Evolutionary conservation across 2,888 invertebrate genomes (phyloP), one percentile per base, ranked within the genome.

Genomic region (Crocallis elinguaria): DNA sequence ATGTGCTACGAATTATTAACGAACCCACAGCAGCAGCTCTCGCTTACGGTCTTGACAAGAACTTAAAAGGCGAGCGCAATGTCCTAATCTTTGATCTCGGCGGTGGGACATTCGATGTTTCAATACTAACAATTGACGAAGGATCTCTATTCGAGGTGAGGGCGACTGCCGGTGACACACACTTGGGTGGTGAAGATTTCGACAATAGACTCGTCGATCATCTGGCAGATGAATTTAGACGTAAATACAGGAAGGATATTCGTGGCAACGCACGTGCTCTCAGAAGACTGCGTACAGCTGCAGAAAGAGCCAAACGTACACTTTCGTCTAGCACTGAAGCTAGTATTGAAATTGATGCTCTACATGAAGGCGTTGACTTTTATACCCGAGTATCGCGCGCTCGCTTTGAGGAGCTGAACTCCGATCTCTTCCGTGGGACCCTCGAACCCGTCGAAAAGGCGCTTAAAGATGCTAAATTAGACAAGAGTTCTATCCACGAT

Each of bases 91-190:
- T 94, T 74, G 94, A 94, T 73, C 85, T 94, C 52, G 94, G 94
- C 12, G 93, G 93, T 21, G 93, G 93, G 54, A 96, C 96, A 11
- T 96, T 97, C 79, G 96, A 97, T 84, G 96, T 97, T 2, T 96
- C 96, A 41, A 94, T 97, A 57, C 86, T 97, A 36, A 95, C 95
- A 41, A 96, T 97, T 75, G 96, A 95, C 75, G 96, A 96, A 79
- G 93, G 95, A 29, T 93, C 93, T 1, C 75, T 93, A 53, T 96
- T 96, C 76, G 96, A 96, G 82, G 97, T 96, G 3, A 95, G 94
- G 77, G 92, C 97, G 0, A 97, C 96, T 1, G 95, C 96, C 23
- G 96, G 96, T 23, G 97, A 97, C 76, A 97, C 97, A 3, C 97
- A 96, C 76, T 92, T 96, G 44, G 96, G 96, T 14, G 96, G 96